Base-by-base conservation (phyloP, 2,888 invertebrate species). In the Psylliodes chrysocephalus region DNA sequence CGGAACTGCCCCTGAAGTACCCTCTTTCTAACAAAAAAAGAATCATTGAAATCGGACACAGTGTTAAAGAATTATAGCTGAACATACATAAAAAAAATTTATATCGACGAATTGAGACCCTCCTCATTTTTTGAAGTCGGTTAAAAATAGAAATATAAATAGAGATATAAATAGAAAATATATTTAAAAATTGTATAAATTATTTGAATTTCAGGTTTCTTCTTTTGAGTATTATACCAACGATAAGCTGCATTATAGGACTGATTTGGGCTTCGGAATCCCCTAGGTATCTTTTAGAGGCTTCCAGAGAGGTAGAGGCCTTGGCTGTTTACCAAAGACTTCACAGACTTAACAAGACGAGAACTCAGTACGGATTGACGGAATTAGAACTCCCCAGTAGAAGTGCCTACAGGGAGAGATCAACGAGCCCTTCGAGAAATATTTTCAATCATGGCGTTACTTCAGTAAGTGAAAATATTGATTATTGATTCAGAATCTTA, bases 191-290 rank as follows among this genome's bases (percentile, higher is more conserved):
- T n/a, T n/a, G n/a, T n/a, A n/a, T n/a, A n/a, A n/a, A n/a, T n/a
- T n/a, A 22, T 22, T 18, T 8, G n/a, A 22, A 35, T 44, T 57
- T 1, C 51, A 71, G 73, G 81, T 88, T 80, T 71, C 84, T 92
- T 1, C 82, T 92, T 35, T 81, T 91, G 0, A 91, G 91, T 76
- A 88, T 89, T 15, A 79, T 91, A 70, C 92, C 92, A 1, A 88
- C 90, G 30, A 82, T 91, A n/a, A 85, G 87, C 8, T 88, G 91
- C 8, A 85, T 91, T 5, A 78, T 90, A 40, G 89, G 90, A 38
- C 83, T 92, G 40, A 87, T 91, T 54, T 91, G 91, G 87, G 86
- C 91, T 25, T 91, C 89, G 33, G 92, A 92, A 81, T 91, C 91
- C 1, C 91, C 92, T 10, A 81, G 91, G 10, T 91, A 89, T 76